A percentile compares a stretch with the other conserved stretches of the same genome.
These are phyloP conservation scores for Asteroscopus sphinx DNA, from an alignment of 2,888 invertebrate genomes.

Conservation along the genomic window DNA sequence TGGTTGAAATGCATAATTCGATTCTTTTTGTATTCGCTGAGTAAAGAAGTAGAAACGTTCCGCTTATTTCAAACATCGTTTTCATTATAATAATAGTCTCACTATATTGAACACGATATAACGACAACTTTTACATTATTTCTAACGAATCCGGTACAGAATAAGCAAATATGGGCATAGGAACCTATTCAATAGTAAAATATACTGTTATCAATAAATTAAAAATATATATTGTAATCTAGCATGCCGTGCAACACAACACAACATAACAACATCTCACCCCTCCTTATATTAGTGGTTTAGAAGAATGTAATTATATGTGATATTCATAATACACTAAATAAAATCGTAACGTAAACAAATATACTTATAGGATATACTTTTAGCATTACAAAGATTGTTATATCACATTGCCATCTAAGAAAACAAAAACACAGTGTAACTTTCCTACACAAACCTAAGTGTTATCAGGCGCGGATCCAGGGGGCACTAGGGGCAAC, in stretches of 20 bases:
- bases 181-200: not conserved
- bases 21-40: constrained; percentile 8
- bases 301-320: constrained; percentile 30
- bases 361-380: constrained; percentile 20
- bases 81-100: constrained; percentile 5
- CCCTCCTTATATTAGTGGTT: not conserved
- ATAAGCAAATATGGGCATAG: no score
- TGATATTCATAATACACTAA: constrained; percentile 17
- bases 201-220: not conserved
- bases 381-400: constrained; percentile 22
- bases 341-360: constrained; percentile 35
- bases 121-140: not conserved
- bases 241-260: not conserved
- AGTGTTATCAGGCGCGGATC: no score
- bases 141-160: no score
- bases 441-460: constrained; percentile 17
- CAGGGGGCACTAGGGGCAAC: no score
- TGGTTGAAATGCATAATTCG: constrained; percentile 11
- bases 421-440: constrained; percentile 17
- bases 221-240: not conserved
- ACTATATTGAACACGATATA: constrained; percentile 14
- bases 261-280: not conserved
- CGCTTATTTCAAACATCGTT: constrained; percentile 1
- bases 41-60: not conserved
- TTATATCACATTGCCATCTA: constrained; percentile 24